Evolutionary conservation across 2,888 invertebrate genomes (phyloP).

Genomic region (Andrena fulva): DNA sequence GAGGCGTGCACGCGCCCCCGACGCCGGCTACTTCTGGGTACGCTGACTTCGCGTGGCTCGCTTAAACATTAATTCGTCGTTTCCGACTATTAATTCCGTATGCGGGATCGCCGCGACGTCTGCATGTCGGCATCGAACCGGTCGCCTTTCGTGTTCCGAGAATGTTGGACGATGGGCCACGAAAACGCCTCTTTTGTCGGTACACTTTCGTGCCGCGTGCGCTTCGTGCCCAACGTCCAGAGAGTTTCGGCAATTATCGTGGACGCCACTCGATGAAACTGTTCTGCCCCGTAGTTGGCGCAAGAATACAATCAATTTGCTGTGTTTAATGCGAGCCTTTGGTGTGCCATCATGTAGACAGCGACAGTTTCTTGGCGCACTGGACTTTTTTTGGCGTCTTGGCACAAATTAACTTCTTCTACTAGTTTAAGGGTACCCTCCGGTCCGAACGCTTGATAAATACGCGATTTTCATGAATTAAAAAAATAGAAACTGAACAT

Average conservation of each 20-base stretch:
- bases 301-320: not conserved
- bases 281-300: not conserved
- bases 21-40: slow-evolving; percentile 34
- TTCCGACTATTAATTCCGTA: slow-evolving; percentile 64
- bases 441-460: no score
- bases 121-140: slow-evolving; percentile 16
- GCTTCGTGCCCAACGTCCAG: no score
- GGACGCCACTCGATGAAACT: not conserved
- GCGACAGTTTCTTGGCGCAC: no score
- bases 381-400: no score
- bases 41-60: slow-evolving; percentile 26
- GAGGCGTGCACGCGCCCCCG: slow-evolving; percentile 34
- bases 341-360: no score
- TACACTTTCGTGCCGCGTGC: not conserved
- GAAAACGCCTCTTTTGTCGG: slow-evolving; percentile 16
- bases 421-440: not conserved
- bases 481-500: no score
- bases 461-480: no score
- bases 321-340: not conserved
- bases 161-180: not conserved
- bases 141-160: slow-evolving; percentile 14
- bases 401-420: not conserved
- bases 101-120: slow-evolving; percentile 49
- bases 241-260: not conserved
- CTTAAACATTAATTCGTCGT: slow-evolving; percentile 67